These are phyloP conservation scores for Leucopsar rothschildi DNA, from an alignment of 2,113 vertebrate genomes.

Conservation along the genomic window DNA sequence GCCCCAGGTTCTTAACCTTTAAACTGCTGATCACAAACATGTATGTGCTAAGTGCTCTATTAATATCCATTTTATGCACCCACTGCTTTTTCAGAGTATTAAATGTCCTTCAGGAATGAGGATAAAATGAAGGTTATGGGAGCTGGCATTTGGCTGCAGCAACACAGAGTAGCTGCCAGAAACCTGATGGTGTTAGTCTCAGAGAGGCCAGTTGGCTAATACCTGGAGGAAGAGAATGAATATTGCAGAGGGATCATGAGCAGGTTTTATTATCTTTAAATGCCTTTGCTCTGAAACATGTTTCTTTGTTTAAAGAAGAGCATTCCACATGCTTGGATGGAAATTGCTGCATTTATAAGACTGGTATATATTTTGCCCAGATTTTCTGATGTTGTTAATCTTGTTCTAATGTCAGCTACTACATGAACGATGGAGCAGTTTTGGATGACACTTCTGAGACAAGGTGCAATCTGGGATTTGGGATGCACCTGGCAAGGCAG, in stretches of 20 bases:
- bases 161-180: neutral
- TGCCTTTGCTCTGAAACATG: neutral
- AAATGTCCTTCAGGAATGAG: neutral
- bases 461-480: neutral
- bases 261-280: neutral
- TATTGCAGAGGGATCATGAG: neutral
- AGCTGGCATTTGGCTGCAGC: neutral
- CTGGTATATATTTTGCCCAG: neutral
- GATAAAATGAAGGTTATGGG: neutral
- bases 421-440: neutral
- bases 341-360: neutral
- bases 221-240: neutral
- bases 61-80: neutral
- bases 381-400: neutral
- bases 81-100: neutral
- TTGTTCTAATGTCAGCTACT: neutral
- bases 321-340: neutral
- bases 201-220: neutral
- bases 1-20: neutral
- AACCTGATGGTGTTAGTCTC: neutral
- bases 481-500: neutral
- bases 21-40: neutral
- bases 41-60: neutral
- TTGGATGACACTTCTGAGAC: neutral
- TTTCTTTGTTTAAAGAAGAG: neutral